phyloP scores from a whole-genome alignment of 2,113 vertebrate genomes.

The Brienomyrus longianalis region DNA sequence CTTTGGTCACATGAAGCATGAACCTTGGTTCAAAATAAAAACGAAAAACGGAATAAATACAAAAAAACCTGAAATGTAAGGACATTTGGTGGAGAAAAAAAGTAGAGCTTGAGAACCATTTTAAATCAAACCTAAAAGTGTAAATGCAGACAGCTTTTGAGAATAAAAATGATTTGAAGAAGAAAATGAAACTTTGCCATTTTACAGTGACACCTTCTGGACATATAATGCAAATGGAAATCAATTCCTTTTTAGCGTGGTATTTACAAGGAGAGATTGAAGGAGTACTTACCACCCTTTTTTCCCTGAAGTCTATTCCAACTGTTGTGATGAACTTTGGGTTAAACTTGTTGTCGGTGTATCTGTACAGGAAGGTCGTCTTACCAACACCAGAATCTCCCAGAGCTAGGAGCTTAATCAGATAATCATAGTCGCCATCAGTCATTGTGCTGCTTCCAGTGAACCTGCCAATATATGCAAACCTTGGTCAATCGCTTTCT shows the following conservation, averaged over 20 bases:
- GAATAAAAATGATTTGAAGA: neutral
- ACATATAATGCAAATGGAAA: neutral
- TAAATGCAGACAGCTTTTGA: neutral
- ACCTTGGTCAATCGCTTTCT: neutral
- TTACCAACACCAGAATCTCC: conserved; percentile 92
- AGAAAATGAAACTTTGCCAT: neutral
- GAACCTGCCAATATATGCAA: conserved; percentile 50
- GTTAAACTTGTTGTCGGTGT: conserved; percentile 94
- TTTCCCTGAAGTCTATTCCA: conserved; percentile 95
- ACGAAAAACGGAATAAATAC: neutral
- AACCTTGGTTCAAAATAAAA: neutral
- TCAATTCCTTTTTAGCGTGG: neutral
- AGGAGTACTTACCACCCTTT: conserved; percentile 78
- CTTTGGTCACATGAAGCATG: neutral
- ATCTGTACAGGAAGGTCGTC: conserved; percentile 88
- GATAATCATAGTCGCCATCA: conserved; percentile 95
- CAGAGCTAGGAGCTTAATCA: conserved; percentile 92
- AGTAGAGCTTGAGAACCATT: neutral
- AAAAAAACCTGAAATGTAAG: neutral
- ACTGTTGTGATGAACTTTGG: conserved; percentile 95
- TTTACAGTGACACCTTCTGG: neutral
- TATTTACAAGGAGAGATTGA: neutral
- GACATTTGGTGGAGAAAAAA: neutral
- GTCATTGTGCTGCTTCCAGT: conserved; percentile 79
- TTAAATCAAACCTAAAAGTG: neutral